phyloP scores from a whole-genome alignment of 2,113 vertebrate genomes.

The Tonatia bakeri region DNA sequence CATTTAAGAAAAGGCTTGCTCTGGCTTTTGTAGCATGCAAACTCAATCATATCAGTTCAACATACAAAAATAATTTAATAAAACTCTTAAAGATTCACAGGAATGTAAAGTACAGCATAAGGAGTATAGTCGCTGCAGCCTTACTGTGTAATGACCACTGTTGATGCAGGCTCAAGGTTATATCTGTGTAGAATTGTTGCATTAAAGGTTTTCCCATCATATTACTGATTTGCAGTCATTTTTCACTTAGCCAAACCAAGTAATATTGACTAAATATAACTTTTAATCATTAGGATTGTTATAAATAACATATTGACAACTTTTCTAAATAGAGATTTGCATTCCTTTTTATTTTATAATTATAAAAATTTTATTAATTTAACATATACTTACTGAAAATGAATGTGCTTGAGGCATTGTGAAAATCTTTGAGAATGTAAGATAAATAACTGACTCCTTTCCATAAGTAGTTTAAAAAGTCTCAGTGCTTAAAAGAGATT shows the following conservation, averaged over 20 bases:
- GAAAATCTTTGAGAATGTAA: background rate
- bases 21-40: background rate
- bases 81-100: background rate
- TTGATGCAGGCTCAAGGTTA: background rate
- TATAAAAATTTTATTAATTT: background rate
- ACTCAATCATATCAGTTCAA: background rate
- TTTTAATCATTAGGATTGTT: background rate
- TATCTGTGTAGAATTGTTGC: background rate
- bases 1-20: background rate
- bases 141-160: no score
- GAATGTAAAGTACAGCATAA: no score
- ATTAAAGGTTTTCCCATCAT: background rate
- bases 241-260: background rate
- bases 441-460: background rate
- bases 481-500: background rate
- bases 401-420: background rate
- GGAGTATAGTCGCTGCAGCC: no score
- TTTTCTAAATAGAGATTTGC: background rate
- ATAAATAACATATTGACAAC: background rate
- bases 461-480: background rate
- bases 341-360: background rate
- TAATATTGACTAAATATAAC: background rate
- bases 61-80: background rate
- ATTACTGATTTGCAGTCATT: background rate
- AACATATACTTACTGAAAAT: background rate